Conservation (phyloP, 1,140 invertebrate species). For the Ylistrum balloti region DNA sequence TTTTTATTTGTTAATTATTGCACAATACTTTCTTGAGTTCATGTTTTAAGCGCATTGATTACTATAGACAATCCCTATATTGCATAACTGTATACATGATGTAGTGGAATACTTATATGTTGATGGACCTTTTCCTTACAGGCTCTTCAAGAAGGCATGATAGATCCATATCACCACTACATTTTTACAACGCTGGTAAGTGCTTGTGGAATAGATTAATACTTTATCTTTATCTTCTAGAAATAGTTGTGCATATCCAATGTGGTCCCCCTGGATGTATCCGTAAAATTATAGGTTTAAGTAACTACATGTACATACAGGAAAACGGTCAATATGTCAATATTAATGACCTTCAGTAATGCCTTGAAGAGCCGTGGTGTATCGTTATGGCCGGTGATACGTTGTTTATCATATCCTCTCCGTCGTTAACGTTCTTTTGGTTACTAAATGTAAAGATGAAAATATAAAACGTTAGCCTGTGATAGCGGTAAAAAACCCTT, state of each 20-base stretch:
- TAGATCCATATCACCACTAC: constrained; percentile 81
- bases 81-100: neutral
- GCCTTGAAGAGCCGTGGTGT: neutral
- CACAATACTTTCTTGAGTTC: too few relatives aligned
- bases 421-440: neutral
- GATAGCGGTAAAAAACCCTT: neutral
- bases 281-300: neutral
- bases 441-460: neutral
- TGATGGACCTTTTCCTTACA: constrained; percentile 64
- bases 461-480: neutral
- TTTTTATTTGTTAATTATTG: too few relatives aligned
- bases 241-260: neutral
- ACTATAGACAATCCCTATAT: too few relatives aligned
- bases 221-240: neutral
- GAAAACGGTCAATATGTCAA: neutral
- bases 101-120: neutral
- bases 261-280: neutral
- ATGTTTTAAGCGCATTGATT: too few relatives aligned
- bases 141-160: constrained; percentile 82
- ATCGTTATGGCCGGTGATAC: too few relatives aligned
- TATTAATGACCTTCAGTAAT: constrained; percentile 23
- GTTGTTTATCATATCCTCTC: neutral
- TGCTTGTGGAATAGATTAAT: constrained; percentile 7
- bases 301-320: neutral
- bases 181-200: constrained; percentile 80